A percentile compares a stretch with the other conserved stretches of the same genome.
Conservation (phyloP, 2,797 vertebrate genomes). For the Distichodus sexfasciatus region DNA sequence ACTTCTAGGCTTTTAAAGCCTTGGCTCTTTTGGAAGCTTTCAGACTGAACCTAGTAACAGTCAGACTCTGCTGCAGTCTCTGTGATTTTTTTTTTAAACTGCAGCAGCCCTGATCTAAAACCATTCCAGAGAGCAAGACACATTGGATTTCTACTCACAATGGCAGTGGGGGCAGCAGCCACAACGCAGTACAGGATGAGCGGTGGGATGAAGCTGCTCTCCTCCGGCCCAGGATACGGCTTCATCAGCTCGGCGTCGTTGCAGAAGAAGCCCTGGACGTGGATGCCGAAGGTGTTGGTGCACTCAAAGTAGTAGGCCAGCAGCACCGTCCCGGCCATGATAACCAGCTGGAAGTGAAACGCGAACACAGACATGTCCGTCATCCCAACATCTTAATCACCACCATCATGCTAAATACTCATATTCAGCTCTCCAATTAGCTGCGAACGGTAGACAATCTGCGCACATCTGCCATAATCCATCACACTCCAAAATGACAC, state of each 20-base stretch:
- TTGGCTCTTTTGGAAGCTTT: too few species aligned
- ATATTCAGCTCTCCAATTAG: not conserved
- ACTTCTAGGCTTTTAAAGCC: too few species aligned
- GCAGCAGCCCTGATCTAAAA: not conserved
- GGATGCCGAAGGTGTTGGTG: constrained; percentile 93
- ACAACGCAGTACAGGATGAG: constrained; percentile 94
- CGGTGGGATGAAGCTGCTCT: constrained; percentile 91
- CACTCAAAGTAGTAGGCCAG: constrained; percentile 98
- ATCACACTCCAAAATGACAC: not conserved
- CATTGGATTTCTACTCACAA: constrained; percentile 80
- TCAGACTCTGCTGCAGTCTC: too few species aligned
- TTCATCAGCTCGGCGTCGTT: constrained; percentile 97
- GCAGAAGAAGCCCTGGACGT: constrained; percentile 98
- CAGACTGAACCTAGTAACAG: too few species aligned
- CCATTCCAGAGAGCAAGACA: not conserved
- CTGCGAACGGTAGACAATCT: not conserved
- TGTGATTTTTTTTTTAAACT: too few species aligned
- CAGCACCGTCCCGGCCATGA: constrained; percentile 96
- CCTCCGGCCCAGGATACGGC: constrained; percentile 91
- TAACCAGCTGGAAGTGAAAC: constrained; percentile 95
- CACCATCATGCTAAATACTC: not conserved
- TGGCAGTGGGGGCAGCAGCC: constrained; percentile 86
- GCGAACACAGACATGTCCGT: constrained; percentile 48
- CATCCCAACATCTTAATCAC: not conserved
- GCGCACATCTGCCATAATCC: not conserved